These are phyloP conservation scores for Drosophila lutescens DNA, from an alignment of 2,888 invertebrate species.

Conservation along the genomic window DNA sequence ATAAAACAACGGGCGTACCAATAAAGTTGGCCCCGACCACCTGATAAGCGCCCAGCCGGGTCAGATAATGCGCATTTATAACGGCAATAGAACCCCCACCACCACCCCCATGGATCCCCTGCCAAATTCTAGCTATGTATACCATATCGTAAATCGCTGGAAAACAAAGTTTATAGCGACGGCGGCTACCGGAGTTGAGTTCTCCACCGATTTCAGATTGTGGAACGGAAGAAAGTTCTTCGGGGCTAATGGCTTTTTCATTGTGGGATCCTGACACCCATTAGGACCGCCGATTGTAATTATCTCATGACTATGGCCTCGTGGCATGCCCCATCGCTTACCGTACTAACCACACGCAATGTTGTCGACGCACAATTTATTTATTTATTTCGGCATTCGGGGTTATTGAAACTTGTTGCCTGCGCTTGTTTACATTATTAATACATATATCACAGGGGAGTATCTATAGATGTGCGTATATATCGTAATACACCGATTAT, in stretches of 20 bases:
- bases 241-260: conserved; percentile 23
- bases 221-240: conserved; percentile 6
- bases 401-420: conserved; percentile 79
- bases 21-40: conserved; percentile 24
- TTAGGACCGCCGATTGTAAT: conserved; percentile 24
- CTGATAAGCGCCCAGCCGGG: conserved; percentile 39
- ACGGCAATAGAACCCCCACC: conserved; percentile 18
- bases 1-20: conserved; percentile 36
- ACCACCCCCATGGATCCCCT: conserved; percentile 1
- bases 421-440: conserved; percentile 64
- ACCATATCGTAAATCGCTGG: conserved; percentile 40
- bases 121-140: not conserved
- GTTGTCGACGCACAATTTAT: conserved; percentile 28
- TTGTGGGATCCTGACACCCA: conserved; percentile 36
- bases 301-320: conserved; percentile 15
- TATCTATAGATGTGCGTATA: conserved; percentile 22
- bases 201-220: conserved; percentile 15
- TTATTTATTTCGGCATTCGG: conserved; percentile 39
- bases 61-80: conserved; percentile 52
- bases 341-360: conserved; percentile 43
- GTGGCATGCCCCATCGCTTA: conserved; percentile 35
- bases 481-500: conserved; percentile 1
- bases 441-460: conserved; percentile 52
- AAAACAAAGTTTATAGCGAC: conserved; percentile 34
- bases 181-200: conserved; percentile 28